Evolutionary conservation across 2,797 vertebrate genomes (phyloP), one percentile per base, ranked within the genome.

Genomic region (Rhinogobio ventralis): DNA sequence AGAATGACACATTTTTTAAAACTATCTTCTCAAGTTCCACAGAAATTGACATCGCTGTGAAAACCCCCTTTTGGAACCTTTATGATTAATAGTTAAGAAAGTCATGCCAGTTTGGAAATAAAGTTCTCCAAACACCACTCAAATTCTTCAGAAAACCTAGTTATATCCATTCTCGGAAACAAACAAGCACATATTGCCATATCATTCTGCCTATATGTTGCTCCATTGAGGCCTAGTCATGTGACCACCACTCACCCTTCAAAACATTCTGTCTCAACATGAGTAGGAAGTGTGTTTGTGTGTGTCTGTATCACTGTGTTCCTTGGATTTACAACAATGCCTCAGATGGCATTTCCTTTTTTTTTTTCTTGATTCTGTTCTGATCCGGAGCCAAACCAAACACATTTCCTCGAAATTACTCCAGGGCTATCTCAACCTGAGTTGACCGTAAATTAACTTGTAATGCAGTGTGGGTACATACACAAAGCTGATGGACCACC

Each of bases 331-430:
- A 69, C 62, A 77, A 77, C 49, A 46, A 55, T 67, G 82, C 5
- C 49, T 69, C 64, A 68, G 33, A 69, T 42, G 20, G 25, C 3
- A 23, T 33, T 57, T 69, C 64, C 62, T 76, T 64, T 19, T 55
- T 67, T 81, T 75, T 33, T 55, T 42, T 10, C 2, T 7, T 33
- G 30, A 23, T 67, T 68, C 28, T 78, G 23, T 71, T 72, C 75
- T 79, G 66, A 84, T 78, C 30, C 2, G 1, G 15, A 79, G 76
- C 83, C 75, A 79, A 84, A 85, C 67, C 42, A 79, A 79, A 71
- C 75, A 69, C 64, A 79, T 85, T 79, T 85, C 55, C 28, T 72
- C 28, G 30, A 51, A 42, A 79, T 85, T 39, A 79, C 67, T 62
- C 49, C 10, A 72, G 75, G 66, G 64, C 82, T 20, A 49, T 69